These are phyloP conservation scores for Anabas testudineus DNA, from an alignment of 2,797 vertebrate species.

Conservation along the genomic window DNA sequence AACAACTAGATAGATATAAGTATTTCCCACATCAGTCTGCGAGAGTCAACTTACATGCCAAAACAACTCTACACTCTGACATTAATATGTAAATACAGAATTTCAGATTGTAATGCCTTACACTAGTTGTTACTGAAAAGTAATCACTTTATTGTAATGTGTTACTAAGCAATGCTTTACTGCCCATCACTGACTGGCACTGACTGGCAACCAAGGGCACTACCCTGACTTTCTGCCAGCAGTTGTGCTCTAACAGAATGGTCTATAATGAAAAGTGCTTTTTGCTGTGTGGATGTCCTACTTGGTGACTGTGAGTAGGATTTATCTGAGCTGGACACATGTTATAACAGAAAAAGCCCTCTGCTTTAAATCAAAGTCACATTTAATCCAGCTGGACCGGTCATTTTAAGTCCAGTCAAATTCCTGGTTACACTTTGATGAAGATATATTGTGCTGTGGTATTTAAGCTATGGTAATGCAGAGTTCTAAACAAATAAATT, in stretches of 20 bases:
- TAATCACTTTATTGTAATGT: constrained; percentile 2
- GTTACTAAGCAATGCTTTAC: neutral
- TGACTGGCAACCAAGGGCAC: constrained; percentile 23
- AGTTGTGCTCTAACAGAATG: constrained; percentile 13
- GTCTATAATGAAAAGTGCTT: constrained; percentile 3
- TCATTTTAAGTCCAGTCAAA: neutral
- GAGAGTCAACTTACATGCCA: no score
- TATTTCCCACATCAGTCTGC: no score
- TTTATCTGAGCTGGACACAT: constrained; percentile 5
- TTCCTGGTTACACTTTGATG: no score
- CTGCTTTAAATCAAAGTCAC: neutral
- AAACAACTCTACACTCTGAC: no score
- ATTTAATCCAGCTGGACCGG: neutral
- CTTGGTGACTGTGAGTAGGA: neutral
- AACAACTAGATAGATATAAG: no score
- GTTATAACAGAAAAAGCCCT: neutral
- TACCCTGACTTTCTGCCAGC: constrained; percentile 11
- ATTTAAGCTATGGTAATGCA: no score
- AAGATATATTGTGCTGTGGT: no score
- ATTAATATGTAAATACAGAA: no score
- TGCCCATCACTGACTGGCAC: constrained; percentile 3
- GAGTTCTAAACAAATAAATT: no score
- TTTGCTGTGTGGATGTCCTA: neutral
- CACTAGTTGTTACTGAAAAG: neutral
- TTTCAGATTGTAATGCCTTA: no score